Evolutionary conservation across 2,113 vertebrate species (phyloP), one percentile per base, ranked within the genome.

Genomic region (Orycteropus afer): DNA sequence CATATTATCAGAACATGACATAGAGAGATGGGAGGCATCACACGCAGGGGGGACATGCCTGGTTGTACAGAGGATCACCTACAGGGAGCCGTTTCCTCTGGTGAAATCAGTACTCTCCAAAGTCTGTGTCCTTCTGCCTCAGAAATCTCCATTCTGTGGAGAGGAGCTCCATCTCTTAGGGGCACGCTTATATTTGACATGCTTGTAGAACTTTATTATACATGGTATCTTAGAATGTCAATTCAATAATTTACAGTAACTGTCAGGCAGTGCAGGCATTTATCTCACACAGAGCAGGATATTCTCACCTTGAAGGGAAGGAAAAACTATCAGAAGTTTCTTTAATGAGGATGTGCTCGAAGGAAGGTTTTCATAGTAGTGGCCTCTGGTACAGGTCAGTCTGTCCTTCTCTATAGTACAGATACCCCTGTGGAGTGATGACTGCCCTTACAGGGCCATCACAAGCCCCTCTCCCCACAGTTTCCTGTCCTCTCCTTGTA

Each of bases 181-280:
- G 45, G 86, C 84, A 83, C 37, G 20, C 5, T 77, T 37, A 0
- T 53, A 51, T 84, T 87, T 59, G 86, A 89, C 79, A 8, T 71
- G 74, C 49, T 92, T 13, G 0, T 51, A 45, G 94, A 81, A 76
- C 47, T 86, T 87, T 87, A 84, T 96, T 93, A 80, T 80, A 45
- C 34, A 23, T 47, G 47, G n/a, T 90, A 81, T 65, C 77, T 63
- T 53, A 87, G 90, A 91, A 91, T 81, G 73, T 90, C 87, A 63
- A n/a, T 59, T 96, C 67, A 85, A 1, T 93, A 90, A 94, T 96
- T 81, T 87, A 78, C 12, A 63, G 90, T 59, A 86, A 51, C 76
- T 57, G 51, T 90, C 47, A 94, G 76, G 84, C 23, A 79, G 69
- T 49, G 69, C 53, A 63, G 69, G 69, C 47, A 27, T 94, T 83